Evolutionary conservation across 2,797 vertebrate genomes (phyloP).

Genomic region (Gallirallus australis): DNA sequence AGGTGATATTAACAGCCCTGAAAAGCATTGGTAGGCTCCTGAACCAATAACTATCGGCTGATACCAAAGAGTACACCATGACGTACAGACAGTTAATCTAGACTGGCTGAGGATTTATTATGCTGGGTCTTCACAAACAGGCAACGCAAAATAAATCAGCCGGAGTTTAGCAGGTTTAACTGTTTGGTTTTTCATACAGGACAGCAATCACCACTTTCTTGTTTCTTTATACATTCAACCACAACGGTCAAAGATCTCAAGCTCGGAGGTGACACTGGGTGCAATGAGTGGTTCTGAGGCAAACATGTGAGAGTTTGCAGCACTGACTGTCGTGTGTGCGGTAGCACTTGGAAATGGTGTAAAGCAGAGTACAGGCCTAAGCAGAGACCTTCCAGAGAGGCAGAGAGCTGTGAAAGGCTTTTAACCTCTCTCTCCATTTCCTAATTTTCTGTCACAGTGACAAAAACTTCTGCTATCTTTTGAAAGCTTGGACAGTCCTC

Average conservation of each 20-base stretch:
- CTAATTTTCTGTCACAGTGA: background rate
- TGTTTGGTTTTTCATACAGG: background rate
- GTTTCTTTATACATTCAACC: background rate
- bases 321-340: background rate
- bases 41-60: background rate
- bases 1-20: background rate
- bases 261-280: background rate
- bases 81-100: background rate
- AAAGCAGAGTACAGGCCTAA: background rate
- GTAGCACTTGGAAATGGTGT: background rate
- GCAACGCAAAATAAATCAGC: background rate
- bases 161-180: background rate
- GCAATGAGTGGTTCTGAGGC: background rate
- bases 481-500: background rate
- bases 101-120: background rate
- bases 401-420: background rate
- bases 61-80: background rate
- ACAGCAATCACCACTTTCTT: background rate
- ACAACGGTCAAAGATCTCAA: background rate
- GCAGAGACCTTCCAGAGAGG: background rate
- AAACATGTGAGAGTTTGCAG: background rate
- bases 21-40: background rate
- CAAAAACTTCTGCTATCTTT: background rate
- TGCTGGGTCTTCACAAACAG: background rate
- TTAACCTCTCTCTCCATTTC: background rate